These are phyloP conservation scores for Thripadectes ignobilis DNA, from an alignment of 2,797 vertebrate genomes.

Conservation along the genomic window DNA sequence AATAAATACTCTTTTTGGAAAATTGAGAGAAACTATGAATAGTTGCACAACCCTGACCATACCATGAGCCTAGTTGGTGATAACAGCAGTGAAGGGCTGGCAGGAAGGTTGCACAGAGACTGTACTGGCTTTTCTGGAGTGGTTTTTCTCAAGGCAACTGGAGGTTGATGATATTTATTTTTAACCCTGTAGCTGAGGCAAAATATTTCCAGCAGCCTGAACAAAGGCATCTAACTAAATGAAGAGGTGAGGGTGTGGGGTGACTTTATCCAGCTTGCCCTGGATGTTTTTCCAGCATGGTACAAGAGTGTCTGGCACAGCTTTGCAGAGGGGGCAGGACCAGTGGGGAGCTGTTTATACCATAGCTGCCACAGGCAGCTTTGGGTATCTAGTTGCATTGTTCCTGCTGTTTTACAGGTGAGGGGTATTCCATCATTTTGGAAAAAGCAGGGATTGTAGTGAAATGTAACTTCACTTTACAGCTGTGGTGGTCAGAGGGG, in stretches of 20 bases:
- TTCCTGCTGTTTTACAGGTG: neutral
- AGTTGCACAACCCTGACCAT: neutral
- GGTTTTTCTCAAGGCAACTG: neutral
- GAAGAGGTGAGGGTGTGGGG: neutral
- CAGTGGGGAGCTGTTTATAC: neutral
- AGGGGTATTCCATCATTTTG: neutral
- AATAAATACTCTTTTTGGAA: neutral
- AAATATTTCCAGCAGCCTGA: neutral
- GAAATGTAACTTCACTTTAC: neutral
- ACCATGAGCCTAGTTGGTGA: neutral
- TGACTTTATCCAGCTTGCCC: neutral
- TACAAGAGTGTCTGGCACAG: neutral
- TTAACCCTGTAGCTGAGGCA: neutral
- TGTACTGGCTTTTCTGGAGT: neutral
- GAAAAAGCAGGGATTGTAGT: neutral
- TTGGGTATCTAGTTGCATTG: neutral
- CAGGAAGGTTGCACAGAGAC: neutral
- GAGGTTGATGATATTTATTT: constrained; percentile 17
- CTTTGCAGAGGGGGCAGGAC: neutral
- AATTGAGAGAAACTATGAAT: neutral
- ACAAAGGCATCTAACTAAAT: neutral
- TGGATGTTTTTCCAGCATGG: rapidly evolving
- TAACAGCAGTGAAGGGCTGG: neutral
- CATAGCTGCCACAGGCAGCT: neutral
- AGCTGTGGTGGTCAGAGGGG: neutral